phyloP scores from a whole-genome alignment of 2,113 vertebrate species.

The Silurus meridionalis region DNA sequence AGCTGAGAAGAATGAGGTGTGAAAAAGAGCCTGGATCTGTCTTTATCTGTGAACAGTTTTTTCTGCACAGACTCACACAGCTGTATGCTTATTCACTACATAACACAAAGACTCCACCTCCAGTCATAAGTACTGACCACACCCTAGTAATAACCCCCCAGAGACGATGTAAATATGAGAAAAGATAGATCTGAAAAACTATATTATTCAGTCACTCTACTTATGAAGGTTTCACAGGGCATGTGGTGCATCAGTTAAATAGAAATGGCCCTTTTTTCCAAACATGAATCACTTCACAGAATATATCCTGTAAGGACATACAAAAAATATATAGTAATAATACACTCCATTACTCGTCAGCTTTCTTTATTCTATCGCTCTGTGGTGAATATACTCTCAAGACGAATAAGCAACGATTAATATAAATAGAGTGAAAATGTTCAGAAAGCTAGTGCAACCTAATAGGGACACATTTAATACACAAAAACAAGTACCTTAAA shows the following conservation, averaged over 20 bases:
- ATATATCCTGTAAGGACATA: not conserved
- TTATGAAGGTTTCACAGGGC: not conserved
- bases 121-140: no score
- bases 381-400: not conserved
- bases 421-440: not conserved
- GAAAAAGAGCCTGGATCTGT: no score
- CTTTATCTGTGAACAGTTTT: not conserved
- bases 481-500: not conserved
- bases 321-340: not conserved
- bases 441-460: not conserved
- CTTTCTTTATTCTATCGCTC: no score
- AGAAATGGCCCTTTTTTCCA: not conserved
- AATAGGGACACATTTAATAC: not conserved
- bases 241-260: not conserved
- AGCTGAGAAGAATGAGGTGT: not conserved
- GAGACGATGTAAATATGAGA: no score
- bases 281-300: not conserved
- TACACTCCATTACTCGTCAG: no score
- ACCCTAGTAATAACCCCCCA: no score
- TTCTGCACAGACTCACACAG: not conserved
- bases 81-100: not conserved
- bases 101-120: not conserved
- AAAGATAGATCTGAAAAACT: no score
- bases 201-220: no score
- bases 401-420: not conserved